A percentile compares a stretch with the other conserved stretches of the same genome.
Evolutionary conservation across 2,888 invertebrate species (phyloP).

Genomic region (Dione vanillae): DNA sequence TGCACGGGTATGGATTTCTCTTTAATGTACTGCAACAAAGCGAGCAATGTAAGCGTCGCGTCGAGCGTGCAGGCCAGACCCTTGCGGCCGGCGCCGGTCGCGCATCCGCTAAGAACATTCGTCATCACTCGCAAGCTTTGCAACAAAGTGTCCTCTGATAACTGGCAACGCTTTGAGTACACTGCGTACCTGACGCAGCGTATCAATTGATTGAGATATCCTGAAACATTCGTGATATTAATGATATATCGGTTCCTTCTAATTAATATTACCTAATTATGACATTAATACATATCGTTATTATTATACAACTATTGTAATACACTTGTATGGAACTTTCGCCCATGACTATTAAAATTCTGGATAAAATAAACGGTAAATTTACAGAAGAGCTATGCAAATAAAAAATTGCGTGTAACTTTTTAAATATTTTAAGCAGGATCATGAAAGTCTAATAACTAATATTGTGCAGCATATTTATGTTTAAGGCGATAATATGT

Average conservation of each 20-base stretch:
- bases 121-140: conserved; percentile 58
- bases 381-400: no score
- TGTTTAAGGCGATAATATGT: no score
- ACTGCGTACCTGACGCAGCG: conserved; percentile 69
- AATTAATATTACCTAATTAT: no score
- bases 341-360: no score
- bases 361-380: no score
- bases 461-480: no score
- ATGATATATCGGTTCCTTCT: background rate
- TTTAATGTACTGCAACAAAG: conserved; percentile 61
- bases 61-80: conserved; percentile 73
- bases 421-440: no score
- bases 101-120: conserved; percentile 60
- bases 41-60: conserved; percentile 63
- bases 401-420: no score
- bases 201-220: conserved; percentile 74
- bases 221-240: conserved; percentile 52
- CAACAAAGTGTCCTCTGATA: conserved; percentile 67
- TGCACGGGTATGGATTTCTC: conserved; percentile 66
- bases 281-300: background rate
- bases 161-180: conserved; percentile 63
- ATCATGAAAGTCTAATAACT: no score
- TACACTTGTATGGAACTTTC: background rate
- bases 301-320: background rate
- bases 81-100: conserved; percentile 68